Conservation (phyloP, 2,888 invertebrate genomes). For the Melipona bicolor region DNA sequence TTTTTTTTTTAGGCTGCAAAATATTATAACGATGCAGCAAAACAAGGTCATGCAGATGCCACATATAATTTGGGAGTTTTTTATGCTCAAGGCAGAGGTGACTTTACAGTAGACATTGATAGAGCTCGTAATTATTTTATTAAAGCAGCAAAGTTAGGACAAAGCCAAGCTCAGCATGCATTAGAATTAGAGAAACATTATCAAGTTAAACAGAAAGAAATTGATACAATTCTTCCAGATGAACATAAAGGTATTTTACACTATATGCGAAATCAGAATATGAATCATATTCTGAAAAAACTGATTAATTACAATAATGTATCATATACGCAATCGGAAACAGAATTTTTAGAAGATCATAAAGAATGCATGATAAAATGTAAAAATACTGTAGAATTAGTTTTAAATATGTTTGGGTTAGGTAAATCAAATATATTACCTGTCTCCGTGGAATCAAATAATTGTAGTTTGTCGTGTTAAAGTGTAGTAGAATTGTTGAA, state of each 20-base stretch:
- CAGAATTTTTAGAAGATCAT: constrained; percentile 35
- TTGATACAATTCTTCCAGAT: neutral
- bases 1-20: constrained; percentile 86
- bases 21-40: constrained; percentile 88
- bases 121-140: constrained; percentile 86
- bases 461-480: constrained; percentile 65
- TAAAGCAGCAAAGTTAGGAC: constrained; percentile 87
- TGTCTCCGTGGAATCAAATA: constrained; percentile 50
- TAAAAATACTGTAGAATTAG: constrained; percentile 69
- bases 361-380: constrained; percentile 26
- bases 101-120: constrained; percentile 85
- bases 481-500: constrained; percentile 36
- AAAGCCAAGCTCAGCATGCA: constrained; percentile 86
- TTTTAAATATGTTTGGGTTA: constrained; percentile 73
- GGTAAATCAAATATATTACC: constrained; percentile 64
- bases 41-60: constrained; percentile 88
- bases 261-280: constrained; percentile 21
- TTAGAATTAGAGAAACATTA: constrained; percentile 78
- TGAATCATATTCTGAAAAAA: constrained; percentile 48
- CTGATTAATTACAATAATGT: constrained; percentile 50
- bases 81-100: constrained; percentile 88
- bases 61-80: constrained; percentile 90
- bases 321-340: constrained; percentile 23
- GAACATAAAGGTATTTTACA: constrained; percentile 19
- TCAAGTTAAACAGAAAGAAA: constrained; percentile 31